Percentiles rank a stretch among this genome's conserved stretches.
Evolutionary conservation across 2,888 invertebrate genomes (phyloP).

Genomic region (Parascotia fuliginaria): DNA sequence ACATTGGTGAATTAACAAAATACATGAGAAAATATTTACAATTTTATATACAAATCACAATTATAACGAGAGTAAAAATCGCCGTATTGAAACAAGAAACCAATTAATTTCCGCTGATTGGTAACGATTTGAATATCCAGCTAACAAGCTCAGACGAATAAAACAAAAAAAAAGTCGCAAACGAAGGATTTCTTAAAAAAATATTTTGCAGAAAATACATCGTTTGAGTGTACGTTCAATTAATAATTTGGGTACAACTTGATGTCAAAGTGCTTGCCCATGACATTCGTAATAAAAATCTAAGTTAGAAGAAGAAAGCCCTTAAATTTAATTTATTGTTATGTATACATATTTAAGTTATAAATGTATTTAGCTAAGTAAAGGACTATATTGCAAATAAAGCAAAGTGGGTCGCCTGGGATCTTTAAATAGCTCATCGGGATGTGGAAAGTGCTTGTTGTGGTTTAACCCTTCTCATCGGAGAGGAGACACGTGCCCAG

Average conservation of each 20-base stretch:
- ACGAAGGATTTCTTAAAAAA: slow-evolving; percentile 19
- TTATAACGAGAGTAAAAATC: slow-evolving; percentile 32
- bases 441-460: slow-evolving; percentile 4
- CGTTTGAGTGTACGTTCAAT: slow-evolving; percentile 19
- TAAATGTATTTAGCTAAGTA: neutral
- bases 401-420: neutral
- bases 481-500: neutral
- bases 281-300: neutral
- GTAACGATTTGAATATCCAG: slow-evolving; percentile 39
- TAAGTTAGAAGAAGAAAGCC: too few relatives aligned
- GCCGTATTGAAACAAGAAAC: slow-evolving; percentile 40
- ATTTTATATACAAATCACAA: slow-evolving; percentile 23
- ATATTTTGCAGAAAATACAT: slow-evolving; percentile 32
- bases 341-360: too few relatives aligned
- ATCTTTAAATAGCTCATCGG: neutral
- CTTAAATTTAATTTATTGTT: too few relatives aligned
- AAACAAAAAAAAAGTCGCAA: slow-evolving; percentile 34
- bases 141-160: slow-evolving; percentile 34
- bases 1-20: neutral
- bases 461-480: neutral
- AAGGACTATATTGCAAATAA: neutral
- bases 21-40: slow-evolving; percentile 30
- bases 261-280: neutral
- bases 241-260: slow-evolving; percentile 10
- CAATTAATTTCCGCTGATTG: slow-evolving; percentile 46